Evolutionary conservation across 2,888 invertebrate species (phyloP).

Genomic region (Eudemis profundana): DNA sequence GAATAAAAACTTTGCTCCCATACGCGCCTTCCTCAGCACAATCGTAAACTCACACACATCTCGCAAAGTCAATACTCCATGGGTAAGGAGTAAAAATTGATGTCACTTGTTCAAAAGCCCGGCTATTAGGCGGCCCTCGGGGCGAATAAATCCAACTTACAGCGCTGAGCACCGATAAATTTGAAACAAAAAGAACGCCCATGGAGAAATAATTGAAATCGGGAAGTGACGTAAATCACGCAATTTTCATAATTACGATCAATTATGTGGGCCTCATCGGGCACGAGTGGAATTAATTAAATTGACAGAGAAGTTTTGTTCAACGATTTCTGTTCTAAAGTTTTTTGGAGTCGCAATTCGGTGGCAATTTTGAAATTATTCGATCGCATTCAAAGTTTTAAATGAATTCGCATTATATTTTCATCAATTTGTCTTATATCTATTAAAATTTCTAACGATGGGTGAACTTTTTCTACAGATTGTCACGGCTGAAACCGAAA

Average conservation of each 20-base stretch:
- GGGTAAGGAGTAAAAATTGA: slow-evolving; percentile 36
- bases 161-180: slow-evolving; percentile 39
- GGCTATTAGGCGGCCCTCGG: slow-evolving; percentile 36
- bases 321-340: slow-evolving; percentile 4
- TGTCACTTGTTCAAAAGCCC: slow-evolving; percentile 42
- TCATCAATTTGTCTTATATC: too few relatives aligned
- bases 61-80: slow-evolving; percentile 30
- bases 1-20: neutral
- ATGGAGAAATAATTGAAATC: slow-evolving; percentile 41
- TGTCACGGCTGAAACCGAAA: too few relatives aligned
- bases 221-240: slow-evolving; percentile 35
- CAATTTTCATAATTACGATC: slow-evolving; percentile 35
- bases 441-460: too few relatives aligned
- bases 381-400: neutral
- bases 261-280: slow-evolving; percentile 35
- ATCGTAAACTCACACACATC: slow-evolving; percentile 20
- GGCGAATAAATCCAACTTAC: slow-evolving; percentile 40
- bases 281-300: slow-evolving; percentile 21
- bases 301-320: slow-evolving; percentile 21
- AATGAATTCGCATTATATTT: too few relatives aligned
- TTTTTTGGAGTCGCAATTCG: neutral
- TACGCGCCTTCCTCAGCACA: neutral
- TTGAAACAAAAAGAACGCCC: slow-evolving; percentile 43
- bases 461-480: too few relatives aligned
- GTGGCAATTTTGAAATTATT: neutral